These are phyloP conservation scores for Dipodomys stephensi DNA, from an alignment of 2,113 vertebrate species.

Conservation along the genomic window DNA sequence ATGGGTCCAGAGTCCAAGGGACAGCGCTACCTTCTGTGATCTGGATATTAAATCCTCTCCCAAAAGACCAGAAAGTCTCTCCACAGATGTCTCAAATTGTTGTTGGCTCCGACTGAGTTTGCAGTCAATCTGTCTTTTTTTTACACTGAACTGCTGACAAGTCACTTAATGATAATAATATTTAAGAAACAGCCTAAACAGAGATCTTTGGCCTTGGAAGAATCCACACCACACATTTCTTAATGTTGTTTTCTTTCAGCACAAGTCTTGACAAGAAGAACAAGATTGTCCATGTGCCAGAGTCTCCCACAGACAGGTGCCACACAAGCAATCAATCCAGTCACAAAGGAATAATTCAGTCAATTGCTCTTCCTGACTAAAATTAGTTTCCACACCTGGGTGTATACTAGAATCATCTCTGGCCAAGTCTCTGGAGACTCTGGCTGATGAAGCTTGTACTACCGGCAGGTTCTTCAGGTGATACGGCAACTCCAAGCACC, in stretches of 20 bases:
- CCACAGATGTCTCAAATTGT: constrained; percentile 56
- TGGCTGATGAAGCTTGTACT: background rate
- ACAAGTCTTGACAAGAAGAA: constrained; percentile 57
- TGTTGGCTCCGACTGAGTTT: constrained; percentile 52
- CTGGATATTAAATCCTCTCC: constrained; percentile 23
- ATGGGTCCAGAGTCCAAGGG: background rate
- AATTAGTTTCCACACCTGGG: background rate
- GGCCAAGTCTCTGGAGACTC: background rate
- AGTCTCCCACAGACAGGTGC: background rate
- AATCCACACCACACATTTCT: constrained; percentile 61
- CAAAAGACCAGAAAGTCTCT: constrained; percentile 35
- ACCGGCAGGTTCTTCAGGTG: background rate
- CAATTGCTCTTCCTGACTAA: background rate
- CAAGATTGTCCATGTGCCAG: background rate
- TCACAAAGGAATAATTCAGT: background rate
- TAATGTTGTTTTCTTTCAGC: constrained; percentile 57
- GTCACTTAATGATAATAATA: constrained; percentile 78
- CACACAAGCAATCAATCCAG: background rate
- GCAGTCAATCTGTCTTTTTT: constrained; percentile 63
- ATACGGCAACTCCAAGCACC: background rate
- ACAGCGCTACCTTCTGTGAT: constrained; percentile 31
- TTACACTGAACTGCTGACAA: constrained; percentile 72
- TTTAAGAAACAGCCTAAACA: constrained; percentile 73
- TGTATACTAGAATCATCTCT: background rate
- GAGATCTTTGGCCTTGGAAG: constrained; percentile 68